A percentile compares a stretch with the other conserved stretches of the same genome.
phyloP scores from a whole-genome alignment of 1,140 invertebrate species.

The Penaeus japonicus region DNA sequence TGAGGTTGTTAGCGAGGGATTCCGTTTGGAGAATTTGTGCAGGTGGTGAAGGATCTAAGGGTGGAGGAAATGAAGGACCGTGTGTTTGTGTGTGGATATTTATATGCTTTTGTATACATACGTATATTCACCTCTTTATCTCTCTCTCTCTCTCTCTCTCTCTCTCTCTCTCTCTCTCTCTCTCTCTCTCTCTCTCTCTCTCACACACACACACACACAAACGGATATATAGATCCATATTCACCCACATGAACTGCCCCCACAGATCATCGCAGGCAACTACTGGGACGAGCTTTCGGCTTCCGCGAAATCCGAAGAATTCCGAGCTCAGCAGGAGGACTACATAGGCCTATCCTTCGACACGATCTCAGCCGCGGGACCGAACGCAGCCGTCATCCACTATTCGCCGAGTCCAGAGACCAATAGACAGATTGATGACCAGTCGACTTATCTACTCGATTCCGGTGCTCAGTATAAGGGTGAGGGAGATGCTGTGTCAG shows the following conservation, averaged over 20 bases:
- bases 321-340: constrained; percentile 71
- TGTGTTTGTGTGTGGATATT: too few species aligned
- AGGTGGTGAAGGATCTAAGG: too few species aligned
- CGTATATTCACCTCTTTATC: too few species aligned
- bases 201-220: too few species aligned
- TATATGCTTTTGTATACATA: too few species aligned
- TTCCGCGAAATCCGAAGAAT: constrained; percentile 71
- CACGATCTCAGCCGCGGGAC: constrained; percentile 88
- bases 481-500: constrained; percentile 63
- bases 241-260: too few species aligned
- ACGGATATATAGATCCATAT: too few species aligned
- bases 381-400: constrained; percentile 88
- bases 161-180: too few species aligned
- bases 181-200: too few species aligned
- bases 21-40: too few species aligned
- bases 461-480: constrained; percentile 78
- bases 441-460: constrained; percentile 88
- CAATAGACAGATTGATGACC: constrained; percentile 74
- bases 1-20: constrained; percentile 47
- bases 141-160: too few species aligned
- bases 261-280: constrained; percentile 48
- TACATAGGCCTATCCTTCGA: constrained; percentile 79
- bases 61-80: too few species aligned
- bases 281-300: constrained; percentile 75
- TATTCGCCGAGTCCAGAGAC: constrained; percentile 81